Base-by-base conservation (phyloP, 2,797 vertebrate species). In the Sebastes vulpes region DNA sequence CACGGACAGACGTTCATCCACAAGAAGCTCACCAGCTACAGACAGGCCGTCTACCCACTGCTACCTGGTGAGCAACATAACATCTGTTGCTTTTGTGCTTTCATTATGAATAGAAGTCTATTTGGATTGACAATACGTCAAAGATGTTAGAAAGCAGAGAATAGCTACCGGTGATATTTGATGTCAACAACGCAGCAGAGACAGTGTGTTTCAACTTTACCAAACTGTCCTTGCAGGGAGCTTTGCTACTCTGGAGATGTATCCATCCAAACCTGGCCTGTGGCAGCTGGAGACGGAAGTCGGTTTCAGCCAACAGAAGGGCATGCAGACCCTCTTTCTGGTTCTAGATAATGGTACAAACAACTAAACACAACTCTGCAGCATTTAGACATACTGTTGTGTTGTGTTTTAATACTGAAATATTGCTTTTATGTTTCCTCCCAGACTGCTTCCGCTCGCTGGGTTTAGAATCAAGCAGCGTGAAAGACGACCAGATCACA, bases 231-330 rank as follows among this genome's bases (percentile, higher is more conserved):
- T 60, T 85, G 56, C 90, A 99, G 99, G 98, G 58, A 92, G 95
- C 46, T 98, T 98, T 95, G 96, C 95, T 63, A 98, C 98, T 77
- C 88, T 99, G 83, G 97, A 99, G 95, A 99, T 99, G 98, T 94
- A 89, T 65, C 97, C 98, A 31, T 96, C 97, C 67, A 98, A 96
- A 91, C 95, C 97, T 56, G 98, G 98, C 16, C 94, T 97, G 75
- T 99, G 99, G 99, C 97, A 97, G 84, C 91, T 99, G 77, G 96
- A 98, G 89, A 98, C 98, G 7, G 97, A 98, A 90, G 91, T 99
- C 18, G 97, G 97, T 65, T 92, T 96, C 65, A 96, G 95, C 87
- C 98, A 99, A 68, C 93, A 95, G 93, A 96, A 91, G 50, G 99
- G 98, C 85, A 99, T 99, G 98, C 97, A 97, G 86, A 94, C 99